Base-by-base conservation (phyloP, 2,113 vertebrate species). In the Neogobius melanostomus region DNA sequence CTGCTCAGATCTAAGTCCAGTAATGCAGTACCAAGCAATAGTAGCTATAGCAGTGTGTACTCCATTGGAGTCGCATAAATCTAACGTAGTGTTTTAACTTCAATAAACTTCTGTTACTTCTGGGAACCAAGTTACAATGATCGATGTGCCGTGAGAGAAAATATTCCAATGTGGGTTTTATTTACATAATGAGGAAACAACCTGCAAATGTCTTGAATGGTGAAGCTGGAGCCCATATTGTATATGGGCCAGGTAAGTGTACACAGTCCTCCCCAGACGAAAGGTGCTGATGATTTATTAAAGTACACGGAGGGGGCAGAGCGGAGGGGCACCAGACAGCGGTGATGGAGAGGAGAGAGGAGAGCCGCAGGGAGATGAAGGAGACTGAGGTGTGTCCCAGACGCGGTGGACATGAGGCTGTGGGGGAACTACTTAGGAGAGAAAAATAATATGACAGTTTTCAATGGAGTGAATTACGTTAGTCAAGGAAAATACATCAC, bases 281-380 rank as follows among this genome's bases (percentile, higher is more conserved):
- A 71, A 71, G 64, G 66, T 75, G 17, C n/a, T 68, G 68, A 83
- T 82, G 79, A 85, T 84, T 88, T 88, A 86, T 89, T 71, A 80
- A 82, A 78, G 72, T 47, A 53, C 60, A 11, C 28, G 66, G 63
- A 75, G 69, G 68, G 71, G 21, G n/a, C n/a, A 71, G 68, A 61
- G 72, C 69, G 46, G 51, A 66, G 64, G 71, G 21, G 60, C 48
- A 53, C 51, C 16, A 54, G 51, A 68, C 28, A 47, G 28, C 46
- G 11, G 66, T 68, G 50, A 75, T 65, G 46, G 63, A 74, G 68
- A 47, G 66, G 54, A 16, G 45, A 48, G 64, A 43, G 46, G 61
- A 36, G 57, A 54, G 44, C 46, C 6, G 9, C 7, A 42, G 49
- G 63, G 62, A 66, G 57, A 63, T 8, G 45, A 43, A 47, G 63